Percentiles rank a stretch among this genome's conserved stretches.
These are phyloP conservation scores for Nematostella vectensis DNA, from an alignment of 92 coral and sea anemone genomes.

Conservation along the genomic window DNA sequence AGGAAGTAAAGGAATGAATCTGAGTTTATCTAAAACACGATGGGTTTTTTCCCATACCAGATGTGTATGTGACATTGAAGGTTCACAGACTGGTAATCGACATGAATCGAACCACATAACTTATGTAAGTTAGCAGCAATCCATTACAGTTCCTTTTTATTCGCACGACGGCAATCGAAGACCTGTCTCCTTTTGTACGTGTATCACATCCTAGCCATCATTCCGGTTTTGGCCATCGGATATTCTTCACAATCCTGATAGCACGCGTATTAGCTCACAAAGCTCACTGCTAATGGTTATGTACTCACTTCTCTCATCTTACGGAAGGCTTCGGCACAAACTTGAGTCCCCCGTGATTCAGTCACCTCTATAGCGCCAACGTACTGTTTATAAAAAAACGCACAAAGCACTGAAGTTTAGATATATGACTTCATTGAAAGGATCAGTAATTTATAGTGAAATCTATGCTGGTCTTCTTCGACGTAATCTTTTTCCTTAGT, in stretches of 20 bases:
- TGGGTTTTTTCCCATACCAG: not conserved
- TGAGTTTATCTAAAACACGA: not conserved
- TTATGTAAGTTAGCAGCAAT: no score
- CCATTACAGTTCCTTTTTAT: no score
- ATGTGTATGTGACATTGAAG: not conserved
- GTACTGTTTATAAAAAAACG: conserved; percentile 48
- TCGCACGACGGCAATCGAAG: no score
- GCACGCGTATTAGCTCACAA: no score
- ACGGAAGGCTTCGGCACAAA: conserved; percentile 93
- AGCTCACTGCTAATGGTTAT: no score
- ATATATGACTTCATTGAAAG: conserved; percentile 3
- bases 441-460: no score
- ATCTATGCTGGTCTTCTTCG: no score
- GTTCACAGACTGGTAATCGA: no score
- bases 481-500: not conserved
- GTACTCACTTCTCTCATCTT: conserved; percentile 72
- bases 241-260: no score
- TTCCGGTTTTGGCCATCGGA: conserved; percentile 19
- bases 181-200: no score
- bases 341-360: conserved; percentile 96
- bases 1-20: conserved; percentile 4
- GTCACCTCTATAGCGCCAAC: conserved; percentile 88
- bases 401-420: conserved; percentile 1
- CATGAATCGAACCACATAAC: no score
- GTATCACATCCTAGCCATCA: no score